Evolutionary conservation across 2,797 vertebrate species (phyloP), one percentile per base, ranked within the genome.

Genomic region (Betta splendens): DNA sequence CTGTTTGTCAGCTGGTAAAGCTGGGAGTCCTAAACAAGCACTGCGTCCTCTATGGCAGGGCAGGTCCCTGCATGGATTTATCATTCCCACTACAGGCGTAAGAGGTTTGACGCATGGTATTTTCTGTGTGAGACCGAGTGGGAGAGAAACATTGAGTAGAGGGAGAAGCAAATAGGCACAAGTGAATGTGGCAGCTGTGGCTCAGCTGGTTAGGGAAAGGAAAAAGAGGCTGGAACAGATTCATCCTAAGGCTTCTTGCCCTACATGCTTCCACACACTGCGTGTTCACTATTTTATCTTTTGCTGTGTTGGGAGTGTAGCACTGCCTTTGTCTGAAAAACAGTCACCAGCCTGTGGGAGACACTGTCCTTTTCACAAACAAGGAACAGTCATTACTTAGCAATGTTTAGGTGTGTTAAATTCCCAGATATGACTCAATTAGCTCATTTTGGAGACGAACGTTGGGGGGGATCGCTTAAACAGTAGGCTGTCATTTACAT

Each of bases 241-340:
- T 86, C 83, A 73, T 85, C 87, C 85, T 69, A 84, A 88, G 85
- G 89, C 85, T 83, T 85, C 63, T 84, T 87, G 75, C 69, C 80
- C 80, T 83, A 78, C 80, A 83, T 86, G 72, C 65, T 62, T 72
- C 65, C 63, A 64, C 42, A 73, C 28, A 29, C 9, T 60, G 13
- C 77, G 70, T 71, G 58, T 75, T 79, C 54, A 72, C 83, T 85
- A 81, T 72, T 63, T 69, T 58, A 80, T 77, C 50, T 75, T 69
- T 47, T 18, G 37, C 59, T 26, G 38, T 69, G 51, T 69, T 72
- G 31, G 53, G 39, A 57, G 36, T 49, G 3, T 20, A 51, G 43
- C 44, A 23, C 40, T 25, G 45, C 63, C 36, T 61, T 59, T 61
- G 67, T 71, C 59, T 40, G 50, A 48, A 51, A 68, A 55, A 36